These are phyloP conservation scores for Adrianichthys oophorus DNA, from an alignment of 2,797 vertebrate genomes.

Conservation along the genomic window DNA sequence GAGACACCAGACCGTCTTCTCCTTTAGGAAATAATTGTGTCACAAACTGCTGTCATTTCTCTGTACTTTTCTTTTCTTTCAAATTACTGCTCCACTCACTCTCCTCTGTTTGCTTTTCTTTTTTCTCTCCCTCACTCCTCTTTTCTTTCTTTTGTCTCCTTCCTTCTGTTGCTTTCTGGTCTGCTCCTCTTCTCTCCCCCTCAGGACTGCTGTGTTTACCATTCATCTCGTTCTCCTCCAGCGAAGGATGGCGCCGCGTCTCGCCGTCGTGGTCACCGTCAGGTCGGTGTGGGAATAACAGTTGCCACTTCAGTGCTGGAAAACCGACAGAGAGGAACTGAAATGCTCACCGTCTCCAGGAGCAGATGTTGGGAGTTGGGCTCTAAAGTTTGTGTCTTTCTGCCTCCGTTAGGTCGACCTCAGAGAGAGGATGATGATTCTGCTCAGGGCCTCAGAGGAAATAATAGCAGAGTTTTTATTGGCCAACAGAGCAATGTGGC, in stretches of 20 bases:
- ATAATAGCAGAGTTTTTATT: constrained; percentile 27
- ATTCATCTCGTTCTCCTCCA: constrained; percentile 63
- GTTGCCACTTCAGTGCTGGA: constrained; percentile 50
- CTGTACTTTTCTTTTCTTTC: constrained; percentile 10
- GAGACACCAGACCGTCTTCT: constrained; percentile 34
- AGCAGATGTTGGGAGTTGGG: constrained; percentile 4
- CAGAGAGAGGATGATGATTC: constrained; percentile 4
- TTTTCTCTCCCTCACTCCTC: neutral
- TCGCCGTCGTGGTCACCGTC: constrained; percentile 36
- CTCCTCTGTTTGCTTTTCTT: neutral
- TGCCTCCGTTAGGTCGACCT: constrained; percentile 14
- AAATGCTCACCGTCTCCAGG: neutral
- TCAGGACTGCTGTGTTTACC: constrained; percentile 52
- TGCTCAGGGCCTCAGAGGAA: constrained; percentile 8
- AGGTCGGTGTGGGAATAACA: constrained; percentile 60
- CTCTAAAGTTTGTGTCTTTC: constrained; percentile 19
- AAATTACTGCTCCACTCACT: constrained; percentile 9
- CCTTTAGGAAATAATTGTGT: constrained; percentile 40
- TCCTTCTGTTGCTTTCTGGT: constrained; percentile 5
- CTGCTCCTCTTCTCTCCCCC: constrained; percentile 28
- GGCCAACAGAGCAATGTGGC: constrained; percentile 14
- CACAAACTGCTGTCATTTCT: constrained; percentile 28
- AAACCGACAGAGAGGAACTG: constrained; percentile 46
- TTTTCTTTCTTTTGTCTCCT: neutral
- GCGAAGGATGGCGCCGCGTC: constrained; percentile 51